Evolutionary conservation across 2,797 vertebrate genomes (phyloP).

Genomic region (Scyliorhinus canicula): DNA sequence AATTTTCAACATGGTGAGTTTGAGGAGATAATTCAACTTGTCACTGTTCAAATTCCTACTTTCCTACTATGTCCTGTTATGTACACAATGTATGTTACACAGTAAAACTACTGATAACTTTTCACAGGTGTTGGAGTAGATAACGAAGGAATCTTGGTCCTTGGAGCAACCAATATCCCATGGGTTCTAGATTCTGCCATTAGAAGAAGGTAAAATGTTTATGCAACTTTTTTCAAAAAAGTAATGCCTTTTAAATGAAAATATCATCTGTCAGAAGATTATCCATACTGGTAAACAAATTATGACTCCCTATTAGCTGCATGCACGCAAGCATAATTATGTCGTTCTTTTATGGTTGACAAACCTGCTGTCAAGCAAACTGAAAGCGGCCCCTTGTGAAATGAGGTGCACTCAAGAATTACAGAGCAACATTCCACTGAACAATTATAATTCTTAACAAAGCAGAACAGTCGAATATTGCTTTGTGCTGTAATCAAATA

Average conservation of each 20-base stretch:
- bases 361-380: not conserved
- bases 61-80: not conserved
- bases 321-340: not conserved
- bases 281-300: not conserved
- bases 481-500: not conserved
- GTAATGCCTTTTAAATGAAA: not conserved
- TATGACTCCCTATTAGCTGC: not conserved
- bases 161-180: slow-evolving; percentile 98
- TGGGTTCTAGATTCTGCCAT: slow-evolving; percentile 98
- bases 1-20: not conserved
- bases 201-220: slow-evolving; percentile 75
- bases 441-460: not conserved
- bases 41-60: not conserved
- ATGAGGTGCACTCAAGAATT: not conserved
- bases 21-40: not conserved
- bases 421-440: not conserved
- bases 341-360: not conserved
- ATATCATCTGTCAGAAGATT: not conserved
- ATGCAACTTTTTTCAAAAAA: not conserved
- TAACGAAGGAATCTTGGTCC: slow-evolving; percentile 93
- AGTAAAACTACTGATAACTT: slow-evolving; percentile 8
- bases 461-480: not conserved
- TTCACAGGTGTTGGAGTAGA: slow-evolving; percentile 82
- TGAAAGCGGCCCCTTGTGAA: not conserved
- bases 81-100: not conserved